Evolutionary conservation across 23 tunicate species (phyloP), one percentile per base, ranked within the genome.

Genomic region (Oikopleura albicans): DNA sequence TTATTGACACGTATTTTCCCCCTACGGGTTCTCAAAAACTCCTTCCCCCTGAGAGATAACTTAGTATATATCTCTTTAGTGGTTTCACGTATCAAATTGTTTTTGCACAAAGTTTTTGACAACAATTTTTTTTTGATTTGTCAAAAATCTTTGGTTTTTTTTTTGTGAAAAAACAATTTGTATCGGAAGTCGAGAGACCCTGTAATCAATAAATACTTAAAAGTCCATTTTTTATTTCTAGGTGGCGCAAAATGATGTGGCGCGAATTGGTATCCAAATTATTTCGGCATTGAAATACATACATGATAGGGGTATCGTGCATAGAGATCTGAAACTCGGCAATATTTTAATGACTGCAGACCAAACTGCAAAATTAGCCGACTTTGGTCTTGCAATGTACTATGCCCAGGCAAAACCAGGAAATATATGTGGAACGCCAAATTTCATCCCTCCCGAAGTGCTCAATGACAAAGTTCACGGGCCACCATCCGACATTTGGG

Each of bases 371-470:
- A 95, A 95, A 84, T 87, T 95, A 41, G 99, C 89, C 36, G 99
- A 95, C 76, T 95, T 95, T 40, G 99, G 99, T 2, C 88, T 95
- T 2, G 99, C 99, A 4, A 87, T 96, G 39, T 59, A 85, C 8
- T 84, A 85, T 12, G 94, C 89, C 39, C 84, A 87, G 86, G 94
- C 88, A 1, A 90, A 87, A 41, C 86, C 89, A 85, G 91, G 99
- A 33, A 91, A 95, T 8, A 95, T 95, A 37, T 95, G 99, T 75
- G 99, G 99, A 40, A 95, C 99, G 38, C 99, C 99, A 0, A 95
- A 95, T 83, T 95, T 95, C 56, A 95, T 95, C 31, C 90, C 99
- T 1, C 99, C 99, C 0, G 99, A 95, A 84, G 99, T 95, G 0
- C 75, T 95, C 22, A 88, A 95, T n/a, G 75, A 91, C 39, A 90